A percentile compares a stretch with the other conserved stretches of the same genome.
phyloP scores from a whole-genome alignment of 1,140 invertebrate genomes.

The Vollenhovia emeryi region DNA sequence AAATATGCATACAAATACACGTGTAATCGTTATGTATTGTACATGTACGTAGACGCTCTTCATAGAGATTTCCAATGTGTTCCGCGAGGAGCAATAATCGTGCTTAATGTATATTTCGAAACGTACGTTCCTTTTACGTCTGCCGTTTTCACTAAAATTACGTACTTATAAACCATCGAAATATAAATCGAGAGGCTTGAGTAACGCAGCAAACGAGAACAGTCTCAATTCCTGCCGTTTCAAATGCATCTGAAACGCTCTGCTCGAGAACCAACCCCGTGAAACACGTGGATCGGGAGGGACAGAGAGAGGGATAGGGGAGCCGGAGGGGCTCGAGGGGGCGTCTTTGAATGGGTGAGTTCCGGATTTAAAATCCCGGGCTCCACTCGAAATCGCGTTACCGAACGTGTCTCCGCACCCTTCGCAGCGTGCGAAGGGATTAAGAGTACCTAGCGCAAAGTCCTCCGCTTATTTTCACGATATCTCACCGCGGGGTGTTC shows the following conservation, averaged over 20 bases:
- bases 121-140: background rate
- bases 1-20: slow-evolving; percentile 26
- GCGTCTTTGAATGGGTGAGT: slow-evolving; percentile 65
- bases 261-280: background rate
- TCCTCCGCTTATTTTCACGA: slow-evolving; percentile 65
- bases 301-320: background rate
- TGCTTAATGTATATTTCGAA: background rate
- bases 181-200: background rate
- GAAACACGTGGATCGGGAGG: slow-evolving; percentile 11
- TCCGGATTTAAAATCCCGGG: slow-evolving; percentile 70
- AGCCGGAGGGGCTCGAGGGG: slow-evolving; percentile 12
- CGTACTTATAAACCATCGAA: background rate
- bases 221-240: background rate
- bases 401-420: slow-evolving; percentile 62
- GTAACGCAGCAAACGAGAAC: background rate
- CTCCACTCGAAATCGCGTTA: slow-evolving; percentile 72
- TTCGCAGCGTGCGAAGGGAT: slow-evolving; percentile 67
- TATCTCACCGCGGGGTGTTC: slow-evolving; percentile 70
- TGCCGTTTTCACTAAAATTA: background rate
- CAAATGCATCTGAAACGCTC: background rate
- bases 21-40: background rate
- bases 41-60: background rate
- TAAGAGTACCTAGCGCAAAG: slow-evolving; percentile 65
- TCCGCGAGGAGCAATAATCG: background rate
- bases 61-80: background rate